Percentiles rank a stretch among this genome's conserved stretches.
phyloP scores from a whole-genome alignment of 2,888 invertebrate species.

The Tipula lateralis region DNA sequence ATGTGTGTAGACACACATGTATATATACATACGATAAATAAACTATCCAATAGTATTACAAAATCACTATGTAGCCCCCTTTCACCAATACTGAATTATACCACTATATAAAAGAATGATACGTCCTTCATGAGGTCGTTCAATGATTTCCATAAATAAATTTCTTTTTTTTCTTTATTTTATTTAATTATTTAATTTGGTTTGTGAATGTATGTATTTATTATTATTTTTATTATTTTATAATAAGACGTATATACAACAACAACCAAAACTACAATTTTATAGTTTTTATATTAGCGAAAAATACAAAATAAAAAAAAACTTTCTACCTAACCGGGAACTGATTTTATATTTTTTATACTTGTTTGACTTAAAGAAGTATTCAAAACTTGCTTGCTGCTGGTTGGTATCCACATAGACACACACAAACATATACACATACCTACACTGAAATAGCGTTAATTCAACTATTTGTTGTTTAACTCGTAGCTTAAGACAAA shows the following conservation, averaged over 20 bases:
- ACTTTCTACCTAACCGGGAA: background rate
- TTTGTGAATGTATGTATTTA: background rate
- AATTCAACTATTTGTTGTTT: background rate
- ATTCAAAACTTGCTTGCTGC: background rate
- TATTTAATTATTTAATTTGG: background rate
- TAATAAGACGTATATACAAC: background rate
- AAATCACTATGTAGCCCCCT: background rate
- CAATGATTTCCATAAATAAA: background rate
- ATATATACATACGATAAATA: background rate
- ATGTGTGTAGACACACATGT: background rate
- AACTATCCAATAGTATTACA: background rate
- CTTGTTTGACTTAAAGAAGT: background rate
- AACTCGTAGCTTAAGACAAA: background rate
- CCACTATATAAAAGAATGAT: background rate
- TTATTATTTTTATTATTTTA: background rate
- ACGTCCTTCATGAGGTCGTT: background rate
- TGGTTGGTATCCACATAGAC: no score
- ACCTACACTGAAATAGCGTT: no score
- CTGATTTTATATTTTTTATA: background rate
- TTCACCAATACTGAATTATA: slow-evolving; percentile 12
- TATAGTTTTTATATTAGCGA: background rate
- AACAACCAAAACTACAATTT: background rate
- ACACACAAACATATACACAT: no score
- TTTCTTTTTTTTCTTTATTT: background rate
- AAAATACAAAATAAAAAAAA: background rate